Conservation (phyloP, 2,888 invertebrate species). For the Apotomis capreana region DNA sequence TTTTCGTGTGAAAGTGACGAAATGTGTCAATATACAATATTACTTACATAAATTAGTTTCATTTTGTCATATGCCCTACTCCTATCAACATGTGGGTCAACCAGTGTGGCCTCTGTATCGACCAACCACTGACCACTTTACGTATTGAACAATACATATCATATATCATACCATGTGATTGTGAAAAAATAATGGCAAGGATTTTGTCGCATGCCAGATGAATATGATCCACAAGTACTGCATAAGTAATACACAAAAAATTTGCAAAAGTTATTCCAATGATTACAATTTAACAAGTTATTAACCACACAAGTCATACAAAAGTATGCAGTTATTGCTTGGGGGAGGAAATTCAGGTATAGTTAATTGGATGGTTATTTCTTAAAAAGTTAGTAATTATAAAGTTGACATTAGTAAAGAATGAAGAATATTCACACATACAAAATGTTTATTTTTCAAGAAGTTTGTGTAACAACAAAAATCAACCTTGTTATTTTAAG, state of each 20-base stretch:
- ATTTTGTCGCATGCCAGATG: conserved; percentile 5
- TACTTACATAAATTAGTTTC: conserved; percentile 69
- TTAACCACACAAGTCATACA: conserved; percentile 24
- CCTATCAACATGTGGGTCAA: conserved; percentile 11
- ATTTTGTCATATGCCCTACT: conserved; percentile 48
- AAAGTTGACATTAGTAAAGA: conserved; percentile 49
- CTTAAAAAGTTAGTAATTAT: conserved; percentile 28
- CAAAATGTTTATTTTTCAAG: conserved; percentile 83
- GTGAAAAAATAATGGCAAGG: conserved; percentile 26
- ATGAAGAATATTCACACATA: conserved; percentile 79
- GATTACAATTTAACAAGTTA: conserved; percentile 8
- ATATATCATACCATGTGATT: conserved; percentile 10
- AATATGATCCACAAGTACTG: conserved; percentile 17
- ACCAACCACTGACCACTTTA: neutral
- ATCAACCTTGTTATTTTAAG: conserved; percentile 81
- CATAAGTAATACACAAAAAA: neutral
- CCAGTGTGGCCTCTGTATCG: conserved; percentile 3
- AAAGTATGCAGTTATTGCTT: conserved; percentile 30
- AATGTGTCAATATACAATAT: conserved; percentile 81
- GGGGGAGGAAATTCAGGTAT: conserved; percentile 49
- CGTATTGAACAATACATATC: conserved; percentile 16
- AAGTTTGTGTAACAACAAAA: conserved; percentile 84
- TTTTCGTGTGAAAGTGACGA: conserved; percentile 81
- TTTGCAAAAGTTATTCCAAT: conserved; percentile 5
- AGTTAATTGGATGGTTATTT: conserved; percentile 29